Evolutionary conservation across 2,888 invertebrate species (phyloP), one percentile per base, ranked within the genome.

Genomic region (Arrhopalites spinosus): DNA sequence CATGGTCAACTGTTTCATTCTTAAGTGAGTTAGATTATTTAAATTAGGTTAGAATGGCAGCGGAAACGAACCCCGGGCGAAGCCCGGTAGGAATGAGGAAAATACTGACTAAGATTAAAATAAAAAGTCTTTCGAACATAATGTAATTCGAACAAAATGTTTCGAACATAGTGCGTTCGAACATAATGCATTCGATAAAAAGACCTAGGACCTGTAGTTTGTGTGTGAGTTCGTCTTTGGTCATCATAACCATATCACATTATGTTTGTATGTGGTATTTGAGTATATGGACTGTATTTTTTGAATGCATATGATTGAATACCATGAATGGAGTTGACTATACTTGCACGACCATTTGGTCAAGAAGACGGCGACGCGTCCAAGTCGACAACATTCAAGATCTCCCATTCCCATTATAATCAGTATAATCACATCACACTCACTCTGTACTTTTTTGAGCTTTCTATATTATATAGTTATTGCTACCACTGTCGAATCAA

Each of bases 301-400:
- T 8, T n/a, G 23, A 53, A 50, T 50, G 50, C 15, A 20, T 53
- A 53, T 36, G 3, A 36, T 67, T 67, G 67, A 67, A 67, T 67
- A 67, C 5, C 25, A 43, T 67, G 67, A 67, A 67, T 67, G 43
- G 53, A 53, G 53, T 53, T 53, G 53, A 8, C 8, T 20, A 23
- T 53, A 23, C 53, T 63, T 67, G 23, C 45, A 67, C 45, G 45
- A 67, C 45, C 45, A 25, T 67, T 67, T 67, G 45, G 67, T 67
- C 67, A 67, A 67, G 67, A 20, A 67, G 67, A 67, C 67, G 45
- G 23, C 43, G 45, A 67, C 5, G 23, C 20, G 20, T n/a, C 23
- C 53, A 67, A 45, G 45, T 67, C 45, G 67, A 67, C 25, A 67
- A 67, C 23, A 45, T 23, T 67, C 67, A 45, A 45, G 11, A 67